Conservation (phyloP, 2,888 invertebrate genomes). For the Tipula confusa region DNA sequence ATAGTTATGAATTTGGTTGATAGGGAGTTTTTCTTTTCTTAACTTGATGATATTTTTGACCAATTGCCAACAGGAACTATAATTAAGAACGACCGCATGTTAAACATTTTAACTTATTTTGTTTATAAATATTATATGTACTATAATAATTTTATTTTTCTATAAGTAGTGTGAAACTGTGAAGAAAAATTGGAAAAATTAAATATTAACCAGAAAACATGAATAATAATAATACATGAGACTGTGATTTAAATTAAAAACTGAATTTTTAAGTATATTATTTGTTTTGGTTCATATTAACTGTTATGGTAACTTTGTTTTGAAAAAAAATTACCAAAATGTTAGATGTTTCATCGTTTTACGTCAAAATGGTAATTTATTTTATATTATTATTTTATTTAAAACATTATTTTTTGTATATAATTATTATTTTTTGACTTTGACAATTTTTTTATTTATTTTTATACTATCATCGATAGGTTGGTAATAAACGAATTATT, state of each 20-base stretch:
- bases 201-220: background rate
- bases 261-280: background rate
- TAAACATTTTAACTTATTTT: background rate
- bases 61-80: background rate
- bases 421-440: background rate
- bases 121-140: background rate
- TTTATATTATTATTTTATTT: conserved; percentile 21
- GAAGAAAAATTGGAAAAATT: background rate
- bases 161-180: background rate
- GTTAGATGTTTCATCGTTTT: conserved; percentile 32
- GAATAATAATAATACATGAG: background rate
- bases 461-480: too few species aligned
- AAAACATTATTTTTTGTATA: too few species aligned
- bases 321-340: conserved; percentile 28
- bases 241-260: background rate
- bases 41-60: background rate
- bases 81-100: background rate
- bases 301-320: background rate
- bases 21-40: background rate
- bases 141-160: background rate
- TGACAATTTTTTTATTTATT: background rate
- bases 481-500: too few species aligned
- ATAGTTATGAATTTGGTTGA: background rate
- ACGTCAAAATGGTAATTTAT: conserved; percentile 30
- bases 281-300: background rate